Evolutionary conservation across 2,888 invertebrate genomes (phyloP).

Genomic region (Drosophila quasianomalipes): DNA sequence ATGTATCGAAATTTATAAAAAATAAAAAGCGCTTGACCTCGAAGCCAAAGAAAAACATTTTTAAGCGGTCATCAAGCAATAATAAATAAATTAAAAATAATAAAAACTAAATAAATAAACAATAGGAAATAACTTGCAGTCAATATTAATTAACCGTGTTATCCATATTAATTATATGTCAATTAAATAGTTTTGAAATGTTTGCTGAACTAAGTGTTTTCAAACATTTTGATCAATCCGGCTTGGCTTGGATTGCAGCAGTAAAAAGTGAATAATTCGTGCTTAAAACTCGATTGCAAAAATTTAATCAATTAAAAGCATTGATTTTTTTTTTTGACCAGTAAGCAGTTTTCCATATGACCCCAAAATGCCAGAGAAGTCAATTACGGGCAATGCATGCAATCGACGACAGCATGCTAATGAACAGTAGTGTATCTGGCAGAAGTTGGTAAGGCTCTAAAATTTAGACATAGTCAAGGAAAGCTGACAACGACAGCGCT

Average conservation of each 20-base stretch:
- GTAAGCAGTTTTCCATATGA: constrained; percentile 19
- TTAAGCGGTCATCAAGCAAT: background rate
- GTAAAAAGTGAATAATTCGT: background rate
- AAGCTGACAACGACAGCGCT: constrained; percentile 32
- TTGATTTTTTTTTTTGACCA: background rate
- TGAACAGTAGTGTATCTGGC: constrained; percentile 40
- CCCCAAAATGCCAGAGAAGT: constrained; percentile 50
- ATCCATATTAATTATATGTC: background rate
- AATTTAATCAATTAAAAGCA: background rate
- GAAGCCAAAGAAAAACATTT: background rate
- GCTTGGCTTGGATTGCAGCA: too few species aligned
- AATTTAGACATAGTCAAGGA: constrained; percentile 23
- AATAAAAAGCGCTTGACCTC: background rate
- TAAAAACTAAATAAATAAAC: background rate
- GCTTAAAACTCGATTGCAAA: background rate
- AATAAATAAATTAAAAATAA: background rate
- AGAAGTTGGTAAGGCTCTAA: constrained; percentile 15
- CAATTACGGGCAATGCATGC: constrained; percentile 40
- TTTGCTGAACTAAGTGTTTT: background rate
- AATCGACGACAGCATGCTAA: constrained; percentile 46
- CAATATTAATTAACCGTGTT: background rate
- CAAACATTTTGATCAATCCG: background rate
- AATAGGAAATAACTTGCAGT: background rate
- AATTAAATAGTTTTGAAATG: background rate
- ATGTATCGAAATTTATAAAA: background rate